phyloP scores from a whole-genome alignment of 2,797 vertebrate species.

The Pagetopsis macropterus region DNA sequence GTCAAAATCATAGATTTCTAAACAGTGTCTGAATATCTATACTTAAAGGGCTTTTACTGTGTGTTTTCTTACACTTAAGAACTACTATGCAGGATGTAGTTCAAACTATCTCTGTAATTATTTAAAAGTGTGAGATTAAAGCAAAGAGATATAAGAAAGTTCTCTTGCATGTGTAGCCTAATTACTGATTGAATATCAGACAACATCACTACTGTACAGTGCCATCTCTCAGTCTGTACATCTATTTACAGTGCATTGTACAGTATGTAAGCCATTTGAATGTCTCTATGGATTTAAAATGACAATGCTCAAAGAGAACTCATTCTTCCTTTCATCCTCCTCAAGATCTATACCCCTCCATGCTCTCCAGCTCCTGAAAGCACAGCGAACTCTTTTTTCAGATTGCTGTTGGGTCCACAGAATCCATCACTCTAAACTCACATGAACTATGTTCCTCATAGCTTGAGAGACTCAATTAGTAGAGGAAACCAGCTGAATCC shows the following conservation, averaged over 20 bases:
- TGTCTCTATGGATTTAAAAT: constrained; percentile 15
- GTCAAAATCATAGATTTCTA: constrained; percentile 15
- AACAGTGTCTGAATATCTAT: constrained; percentile 4
- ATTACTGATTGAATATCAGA: constrained; percentile 24
- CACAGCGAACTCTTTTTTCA: constrained; percentile 45
- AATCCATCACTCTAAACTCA: constrained; percentile 1
- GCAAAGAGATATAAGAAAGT: neutral
- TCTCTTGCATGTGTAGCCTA: neutral
- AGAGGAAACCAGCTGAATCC: neutral
- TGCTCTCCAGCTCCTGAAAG: constrained; percentile 19
- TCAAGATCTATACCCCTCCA: constrained; percentile 21
- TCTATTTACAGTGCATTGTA: constrained; percentile 23
- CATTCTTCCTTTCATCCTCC: constrained; percentile 35
- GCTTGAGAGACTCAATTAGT: neutral
- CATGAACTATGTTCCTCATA: constrained; percentile 11
- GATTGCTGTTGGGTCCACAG: constrained; percentile 14
- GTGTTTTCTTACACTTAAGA: neutral
- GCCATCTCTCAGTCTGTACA: constrained; percentile 3
- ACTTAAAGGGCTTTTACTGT: neutral
- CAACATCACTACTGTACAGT: neutral
- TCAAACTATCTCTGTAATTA: neutral
- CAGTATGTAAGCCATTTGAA: constrained; percentile 1
- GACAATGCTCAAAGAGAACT: constrained; percentile 28
- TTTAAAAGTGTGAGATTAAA: constrained; percentile 8
- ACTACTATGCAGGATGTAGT: neutral